Base-by-base conservation (phyloP, 1,140 invertebrate genomes). In the Chionoecetes opilio region DNA sequence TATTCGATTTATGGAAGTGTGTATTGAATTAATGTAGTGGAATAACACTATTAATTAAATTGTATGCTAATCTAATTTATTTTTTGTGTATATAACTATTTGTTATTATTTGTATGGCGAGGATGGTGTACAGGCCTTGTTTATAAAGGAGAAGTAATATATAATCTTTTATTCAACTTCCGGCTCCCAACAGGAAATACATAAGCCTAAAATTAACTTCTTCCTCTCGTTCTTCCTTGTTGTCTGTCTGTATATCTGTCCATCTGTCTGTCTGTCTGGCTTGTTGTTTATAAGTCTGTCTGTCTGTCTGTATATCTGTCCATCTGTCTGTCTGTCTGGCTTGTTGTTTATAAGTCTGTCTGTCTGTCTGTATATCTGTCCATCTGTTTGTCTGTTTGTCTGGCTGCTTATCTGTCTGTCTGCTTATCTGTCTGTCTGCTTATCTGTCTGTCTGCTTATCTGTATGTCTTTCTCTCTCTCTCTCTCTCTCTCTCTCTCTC, bases 321-420 rank as follows among this genome's bases (percentile, higher is more conserved):
- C 26, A 9, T 84, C 75, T 84, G 75, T 34, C 91, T 37, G 31
- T 84, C 14, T 37, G 32, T 92, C 63, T 84, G 11, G 0, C 21
- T n/a, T n/a, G n/a, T n/a, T n/a, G n/a, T n/a, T n/a, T n/a, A n/a
- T n/a, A n/a, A n/a, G n/a, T 53, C 11, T 6, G 5, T 46, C 5
- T 5, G 31, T 82, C 6, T 92, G 53, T 82, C 91, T 35, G 29
- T 63, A 1, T 82, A 21, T 92, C 31, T 53, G 0, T 37, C 37
- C 29, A 8, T 11, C n/a, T 35, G 3, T 38, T 17, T 26, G 3
- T 38, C 35, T 26, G 75, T 35, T 11, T 84, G 32, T 84, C 91
- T 34, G 75, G 26, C 63, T 84, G 2, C n/a, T 34, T 92, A 31
- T 84, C 91, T 82, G 75, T 82, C 53, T 82, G 75, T 82, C 63